Percentiles rank a stretch among this genome's conserved stretches.
phyloP scores from a whole-genome alignment of 2,113 vertebrate genomes.

The Odobenus rosmarus region DNA sequence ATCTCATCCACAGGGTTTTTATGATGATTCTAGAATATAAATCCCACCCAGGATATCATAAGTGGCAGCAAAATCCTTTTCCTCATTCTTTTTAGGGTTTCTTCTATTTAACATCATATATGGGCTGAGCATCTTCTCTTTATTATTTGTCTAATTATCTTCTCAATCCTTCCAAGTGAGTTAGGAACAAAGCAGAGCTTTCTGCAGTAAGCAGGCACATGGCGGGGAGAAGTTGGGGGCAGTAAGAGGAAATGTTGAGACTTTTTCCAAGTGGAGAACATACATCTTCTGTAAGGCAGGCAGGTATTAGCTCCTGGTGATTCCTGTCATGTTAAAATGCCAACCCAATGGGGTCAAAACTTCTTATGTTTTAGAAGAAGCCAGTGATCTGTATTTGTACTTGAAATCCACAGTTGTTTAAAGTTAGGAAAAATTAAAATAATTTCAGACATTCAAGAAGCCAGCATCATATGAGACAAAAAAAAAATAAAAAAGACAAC shows the following conservation, averaged over 20 bases:
- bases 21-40: not conserved
- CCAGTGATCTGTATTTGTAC: not conserved
- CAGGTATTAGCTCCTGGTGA: not conserved
- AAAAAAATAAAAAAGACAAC: no score
- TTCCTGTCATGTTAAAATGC: not conserved
- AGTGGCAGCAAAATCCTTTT: not conserved
- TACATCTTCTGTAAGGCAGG: not conserved
- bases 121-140: not conserved
- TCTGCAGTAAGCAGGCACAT: not conserved
- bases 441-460: not conserved
- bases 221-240: not conserved
- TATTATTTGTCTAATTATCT: not conserved
- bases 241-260: not conserved
- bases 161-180: not conserved
- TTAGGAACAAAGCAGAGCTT: not conserved
- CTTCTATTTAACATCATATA: not conserved
- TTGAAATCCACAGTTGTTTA: not conserved
- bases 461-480: not conserved
- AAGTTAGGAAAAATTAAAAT: not conserved
- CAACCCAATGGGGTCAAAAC: not conserved
- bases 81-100: not conserved
- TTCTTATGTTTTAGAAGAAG: not conserved
- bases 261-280: not conserved
- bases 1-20: not conserved
- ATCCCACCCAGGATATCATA: not conserved